Base-by-base conservation (phyloP, 64 coral and sea anemone species). In the Anthopleura sola region DNA sequence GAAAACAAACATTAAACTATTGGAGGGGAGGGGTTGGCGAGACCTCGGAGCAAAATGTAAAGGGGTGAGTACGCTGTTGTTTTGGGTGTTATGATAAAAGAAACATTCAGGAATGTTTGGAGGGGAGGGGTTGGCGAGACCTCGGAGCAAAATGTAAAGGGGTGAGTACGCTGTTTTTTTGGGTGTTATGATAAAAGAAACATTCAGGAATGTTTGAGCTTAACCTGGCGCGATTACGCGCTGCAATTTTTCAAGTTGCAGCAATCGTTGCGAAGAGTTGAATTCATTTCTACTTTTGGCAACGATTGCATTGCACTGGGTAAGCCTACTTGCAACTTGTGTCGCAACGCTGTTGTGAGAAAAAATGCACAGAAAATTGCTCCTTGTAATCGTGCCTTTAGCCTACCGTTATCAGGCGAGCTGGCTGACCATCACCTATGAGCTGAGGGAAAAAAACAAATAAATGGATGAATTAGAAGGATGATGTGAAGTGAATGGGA, bases 401-500 rank as follows among this genome's bases (percentile, higher is more conserved):
- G 50, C 50, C 7, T 17, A 79, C 76, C 76, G 76, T 79, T 46
- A 79, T 79, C 19, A 79, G 6, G 36, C 76, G 76, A 44, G 76
- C 36, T 44, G 17, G 3, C 47, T 48, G 37, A 48, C 76, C 76
- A 44, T 79, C 76, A 44, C 76, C 76, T 37, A 44, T 44, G 7
- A 79, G 76, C 31, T 48, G 20, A 48, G 21, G 8, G 47, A 79
- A 79, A 62, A 2, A 3, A 62, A 62, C 6, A 62, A 71, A 69
- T 32, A 26, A 71, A 34, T 13, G 14, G 34, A 71, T 34, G 28
- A 71, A 16, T 31, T 4, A 6, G 60, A 66, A 24, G 0, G 26
- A 28, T 9, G 19, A n/a, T 8, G 7, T 26, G 26, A 64, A 64
- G n/a, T n/a, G 15, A 15, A 34, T 10, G 66, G 14, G 5, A 24